phyloP scores from a whole-genome alignment of 2,888 invertebrate species.

The Lasioglossum morio region DNA sequence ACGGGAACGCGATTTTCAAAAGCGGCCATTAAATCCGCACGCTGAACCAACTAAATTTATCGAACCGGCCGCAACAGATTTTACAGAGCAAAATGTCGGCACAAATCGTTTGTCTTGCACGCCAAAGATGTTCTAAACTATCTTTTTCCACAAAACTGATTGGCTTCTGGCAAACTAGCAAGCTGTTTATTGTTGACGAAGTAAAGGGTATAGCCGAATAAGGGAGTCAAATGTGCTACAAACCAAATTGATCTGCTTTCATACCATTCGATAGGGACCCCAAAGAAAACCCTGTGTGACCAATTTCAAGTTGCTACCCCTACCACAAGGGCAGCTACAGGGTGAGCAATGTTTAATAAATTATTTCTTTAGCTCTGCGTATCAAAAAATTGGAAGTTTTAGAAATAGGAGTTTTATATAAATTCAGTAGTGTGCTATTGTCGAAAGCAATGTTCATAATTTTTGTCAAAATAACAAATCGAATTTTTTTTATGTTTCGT shows the following conservation, averaged over 20 bases:
- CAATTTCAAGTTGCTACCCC: background rate
- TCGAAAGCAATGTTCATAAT: too few relatives aligned
- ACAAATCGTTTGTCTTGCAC: background rate
- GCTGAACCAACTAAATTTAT: slow-evolving; percentile 26
- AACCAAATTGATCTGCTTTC: too few relatives aligned
- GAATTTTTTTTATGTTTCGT: background rate
- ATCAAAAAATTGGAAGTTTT: too few relatives aligned
- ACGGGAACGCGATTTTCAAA: slow-evolving; percentile 44
- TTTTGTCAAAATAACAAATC: too few relatives aligned
- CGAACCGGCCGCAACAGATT: background rate
- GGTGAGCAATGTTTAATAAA: too few relatives aligned
- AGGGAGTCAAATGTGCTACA: too few relatives aligned
- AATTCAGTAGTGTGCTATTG: background rate
- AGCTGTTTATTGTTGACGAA: background rate
- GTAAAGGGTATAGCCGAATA: too few relatives aligned
- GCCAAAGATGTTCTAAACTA: background rate
- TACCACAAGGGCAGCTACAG: too few relatives aligned
- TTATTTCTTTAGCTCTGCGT: too few relatives aligned
- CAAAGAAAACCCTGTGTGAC: background rate
- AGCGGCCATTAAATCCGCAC: slow-evolving; percentile 33
- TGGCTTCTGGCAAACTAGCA: background rate
- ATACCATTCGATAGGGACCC: too few relatives aligned
- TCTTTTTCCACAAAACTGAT: background rate
- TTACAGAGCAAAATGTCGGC: background rate
- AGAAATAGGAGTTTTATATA: background rate